These are phyloP conservation scores for Incurvaria masculella DNA, from an alignment of 2,888 invertebrate species.

Conservation along the genomic window DNA sequence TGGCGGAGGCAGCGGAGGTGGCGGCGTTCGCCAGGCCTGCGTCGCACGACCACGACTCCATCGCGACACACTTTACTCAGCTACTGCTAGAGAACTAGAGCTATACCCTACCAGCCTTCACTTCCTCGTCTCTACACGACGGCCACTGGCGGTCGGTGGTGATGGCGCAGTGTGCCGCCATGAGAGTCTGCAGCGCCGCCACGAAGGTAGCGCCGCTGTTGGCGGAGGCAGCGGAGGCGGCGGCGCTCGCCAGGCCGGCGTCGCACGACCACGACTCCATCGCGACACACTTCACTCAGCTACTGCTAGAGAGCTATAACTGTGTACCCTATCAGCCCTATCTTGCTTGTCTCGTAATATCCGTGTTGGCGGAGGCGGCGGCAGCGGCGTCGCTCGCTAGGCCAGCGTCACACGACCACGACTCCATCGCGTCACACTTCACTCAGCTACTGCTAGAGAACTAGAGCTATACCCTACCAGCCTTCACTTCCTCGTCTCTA, in stretches of 20 bases:
- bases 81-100: no score
- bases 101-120: no score
- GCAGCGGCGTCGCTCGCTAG: neutral
- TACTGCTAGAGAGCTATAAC: no score
- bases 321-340: no score
- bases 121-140: no score
- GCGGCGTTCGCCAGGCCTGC: neutral
- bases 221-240: neutral
- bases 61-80: no score
- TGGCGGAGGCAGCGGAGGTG: neutral
- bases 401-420: conserved; percentile 3
- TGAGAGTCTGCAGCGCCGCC: conserved; percentile 45
- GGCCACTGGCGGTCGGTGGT: conserved; percentile 43
- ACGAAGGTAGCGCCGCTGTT: conserved; percentile 8
- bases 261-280: conserved; percentile 6
- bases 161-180: conserved; percentile 48
- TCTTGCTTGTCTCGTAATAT: no score
- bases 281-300: no score
- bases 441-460: no score
- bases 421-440: conserved; percentile 4
- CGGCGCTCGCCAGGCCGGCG: neutral
- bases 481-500: no score
- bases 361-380: neutral
- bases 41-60: conserved; percentile 6
- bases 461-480: no score